Base-by-base conservation (phyloP, 2,113 vertebrate genomes). In the Neopipo cinnamomea region DNA sequence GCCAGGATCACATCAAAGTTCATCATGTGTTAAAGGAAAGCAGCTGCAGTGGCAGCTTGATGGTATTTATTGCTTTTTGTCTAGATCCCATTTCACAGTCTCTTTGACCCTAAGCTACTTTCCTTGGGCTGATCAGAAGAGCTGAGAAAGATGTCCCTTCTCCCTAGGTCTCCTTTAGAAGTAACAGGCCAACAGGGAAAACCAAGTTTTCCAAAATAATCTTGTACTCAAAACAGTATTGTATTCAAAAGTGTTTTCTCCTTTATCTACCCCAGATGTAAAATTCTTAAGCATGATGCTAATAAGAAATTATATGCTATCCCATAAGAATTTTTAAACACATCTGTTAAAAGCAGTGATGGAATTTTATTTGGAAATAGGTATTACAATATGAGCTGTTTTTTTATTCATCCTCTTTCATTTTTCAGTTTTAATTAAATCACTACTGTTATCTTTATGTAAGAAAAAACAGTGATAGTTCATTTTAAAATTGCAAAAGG, bases 21-120 rank as follows among this genome's bases (percentile, higher is more conserved):
- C 89, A 78, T 83, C 23, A 3, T 81, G 8, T 84, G 28, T 91
- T 96, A 95, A 95, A 91, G 59, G n/a, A 79, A 94, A 95, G 56
- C 86, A 94, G 83, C 92, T 95, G 86, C 56, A 88, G n/a, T 65
- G 52, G 85, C 76, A 81, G 55, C 37, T 71, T 91, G 53, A 65
- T 67, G 59, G 78, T 78, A 77, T 88, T 89, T 88, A 87, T 53
- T 74, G 49, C 42, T 83, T 96, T 83, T 94, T 88, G 77, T 95
- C 78, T 77, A 46, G 61, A 85, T 90, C 85, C 47, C 23, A 63
- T 88, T 95, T 95, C 81, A 89, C 16, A 53, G 80, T 82, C 50
- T 76, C 59, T 83, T 71, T 85, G 52, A 86, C 85, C 31, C 24
- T 12, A 75, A 63, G 19, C 47, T 86, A 31, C 82, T 80, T 94